Evolutionary conservation across 2,113 vertebrate genomes (phyloP).

Genomic region (Oceanodroma tethys): DNA sequence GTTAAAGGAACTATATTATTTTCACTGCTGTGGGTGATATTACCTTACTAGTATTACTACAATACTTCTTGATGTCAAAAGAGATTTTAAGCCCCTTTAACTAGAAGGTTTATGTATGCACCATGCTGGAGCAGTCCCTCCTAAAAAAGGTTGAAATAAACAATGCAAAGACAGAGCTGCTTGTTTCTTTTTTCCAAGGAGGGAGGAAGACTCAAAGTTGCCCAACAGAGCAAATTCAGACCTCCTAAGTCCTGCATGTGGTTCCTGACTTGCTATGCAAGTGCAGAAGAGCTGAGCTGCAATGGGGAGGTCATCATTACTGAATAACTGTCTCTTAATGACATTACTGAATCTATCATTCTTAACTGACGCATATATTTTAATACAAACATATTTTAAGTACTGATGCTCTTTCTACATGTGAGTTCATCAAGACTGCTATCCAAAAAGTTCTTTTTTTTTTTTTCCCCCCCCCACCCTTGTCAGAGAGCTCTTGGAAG

Average conservation of each 20-base stretch:
- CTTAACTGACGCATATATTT: background rate
- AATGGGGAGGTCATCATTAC: background rate
- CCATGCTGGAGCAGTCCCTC: background rate
- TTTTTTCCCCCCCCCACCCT: rapidly evolving
- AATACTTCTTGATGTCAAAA: background rate
- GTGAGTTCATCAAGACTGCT: background rate
- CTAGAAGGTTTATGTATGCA: background rate
- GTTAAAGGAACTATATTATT: background rate
- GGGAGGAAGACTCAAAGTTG: background rate
- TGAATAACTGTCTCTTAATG: background rate
- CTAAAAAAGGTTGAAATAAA: background rate
- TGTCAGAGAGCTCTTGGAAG: background rate
- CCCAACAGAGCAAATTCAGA: background rate
- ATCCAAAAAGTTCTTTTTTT: background rate
- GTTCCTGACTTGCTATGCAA: background rate
- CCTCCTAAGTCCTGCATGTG: rapidly evolving
- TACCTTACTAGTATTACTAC: background rate
- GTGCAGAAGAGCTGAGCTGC: background rate
- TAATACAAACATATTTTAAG: background rate
- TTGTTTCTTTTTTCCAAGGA: background rate
- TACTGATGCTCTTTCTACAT: background rate
- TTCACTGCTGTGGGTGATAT: background rate
- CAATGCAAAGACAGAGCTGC: background rate
- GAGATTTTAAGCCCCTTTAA: background rate
- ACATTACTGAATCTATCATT: background rate